Evolutionary conservation across 1,140 invertebrate genomes (phyloP).

Genomic region (Lucilia sericata): DNA sequence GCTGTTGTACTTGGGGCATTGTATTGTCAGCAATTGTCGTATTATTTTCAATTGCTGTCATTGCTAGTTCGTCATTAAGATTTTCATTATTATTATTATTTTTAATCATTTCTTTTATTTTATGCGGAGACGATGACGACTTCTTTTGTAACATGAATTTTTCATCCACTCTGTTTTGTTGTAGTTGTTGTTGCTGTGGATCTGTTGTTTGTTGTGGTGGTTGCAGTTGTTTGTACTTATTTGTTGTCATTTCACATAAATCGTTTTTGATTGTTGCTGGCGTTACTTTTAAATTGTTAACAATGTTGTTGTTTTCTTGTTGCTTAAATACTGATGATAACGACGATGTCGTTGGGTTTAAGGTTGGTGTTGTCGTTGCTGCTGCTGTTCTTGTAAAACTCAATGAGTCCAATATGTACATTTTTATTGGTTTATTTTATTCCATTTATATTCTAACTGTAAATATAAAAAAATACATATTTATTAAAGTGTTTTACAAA

Average conservation of each 20-base stretch:
- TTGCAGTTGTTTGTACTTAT: conserved; percentile 18
- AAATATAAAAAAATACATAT: neutral
- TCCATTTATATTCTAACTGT: neutral
- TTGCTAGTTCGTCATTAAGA: neutral
- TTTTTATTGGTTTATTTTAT: neutral
- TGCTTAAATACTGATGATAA: neutral
- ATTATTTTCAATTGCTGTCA: neutral
- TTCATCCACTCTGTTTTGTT: neutral
- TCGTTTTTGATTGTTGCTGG: neutral
- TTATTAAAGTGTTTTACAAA: neutral
- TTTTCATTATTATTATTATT: conserved; percentile 30
- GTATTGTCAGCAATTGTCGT: conserved; percentile 20
- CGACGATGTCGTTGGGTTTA: neutral
- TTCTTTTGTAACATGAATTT: neutral
- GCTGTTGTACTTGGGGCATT: conserved; percentile 34
- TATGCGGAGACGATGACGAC: neutral
- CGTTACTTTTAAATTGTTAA: neutral
- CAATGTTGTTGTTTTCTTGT: neutral
- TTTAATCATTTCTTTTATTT: conserved; percentile 32
- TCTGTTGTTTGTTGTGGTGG: neutral
- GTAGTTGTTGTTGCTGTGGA: conserved; percentile 3
- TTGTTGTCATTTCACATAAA: conserved; percentile 19
- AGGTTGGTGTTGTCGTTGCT: neutral
- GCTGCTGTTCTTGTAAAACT: neutral
- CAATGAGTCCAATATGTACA: conserved; percentile 27